Percentiles rank a stretch among this genome's conserved stretches.
phyloP scores from a whole-genome alignment of 2,797 vertebrate genomes.

The Paramormyrops hopkinsi region DNA sequence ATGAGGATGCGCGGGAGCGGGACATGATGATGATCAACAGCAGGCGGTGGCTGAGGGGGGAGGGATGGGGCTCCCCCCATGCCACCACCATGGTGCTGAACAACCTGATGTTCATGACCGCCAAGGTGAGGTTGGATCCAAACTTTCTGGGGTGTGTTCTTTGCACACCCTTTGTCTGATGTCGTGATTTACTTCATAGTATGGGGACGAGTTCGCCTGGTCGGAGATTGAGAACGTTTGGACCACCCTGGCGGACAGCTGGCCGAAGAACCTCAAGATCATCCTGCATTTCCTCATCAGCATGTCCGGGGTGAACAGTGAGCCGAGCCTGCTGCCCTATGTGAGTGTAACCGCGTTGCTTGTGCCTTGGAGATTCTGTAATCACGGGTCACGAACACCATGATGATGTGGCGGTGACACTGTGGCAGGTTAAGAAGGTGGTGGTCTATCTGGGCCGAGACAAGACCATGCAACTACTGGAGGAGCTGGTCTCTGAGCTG shows the following conservation, averaged over 20 bases:
- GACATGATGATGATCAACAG: conserved; percentile 92
- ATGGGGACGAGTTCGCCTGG: conserved; percentile 96
- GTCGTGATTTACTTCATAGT: conserved; percentile 56
- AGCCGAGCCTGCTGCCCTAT: conserved; percentile 95
- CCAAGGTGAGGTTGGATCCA: conserved; percentile 71
- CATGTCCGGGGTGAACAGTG: conserved; percentile 94
- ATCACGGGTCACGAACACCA: neutral
- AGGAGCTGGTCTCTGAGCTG: conserved; percentile 91
- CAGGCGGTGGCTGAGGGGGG: conserved; percentile 87
- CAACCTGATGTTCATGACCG: conserved; percentile 99
- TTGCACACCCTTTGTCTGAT: neutral
- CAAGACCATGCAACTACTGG: conserved; percentile 96
- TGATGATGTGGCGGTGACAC: neutral
- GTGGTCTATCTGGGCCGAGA: conserved; percentile 97
- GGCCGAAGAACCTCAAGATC: conserved; percentile 98
- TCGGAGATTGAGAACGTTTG: conserved; percentile 97
- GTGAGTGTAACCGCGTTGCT: conserved; percentile 62
- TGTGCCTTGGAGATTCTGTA: neutral
- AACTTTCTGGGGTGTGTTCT: neutral
- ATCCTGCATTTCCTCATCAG: conserved; percentile 97
- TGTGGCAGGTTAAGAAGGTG: conserved; percentile 85
- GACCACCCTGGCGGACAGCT: conserved; percentile 96
- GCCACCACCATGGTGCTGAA: conserved; percentile 97
- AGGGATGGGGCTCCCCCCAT: conserved; percentile 95
- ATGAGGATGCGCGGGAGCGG: conserved; percentile 70